Percentiles rank a stretch among this genome's conserved stretches.
Evolutionary conservation across 1,140 invertebrate genomes (phyloP).

Genomic region (Drosophila varians): DNA sequence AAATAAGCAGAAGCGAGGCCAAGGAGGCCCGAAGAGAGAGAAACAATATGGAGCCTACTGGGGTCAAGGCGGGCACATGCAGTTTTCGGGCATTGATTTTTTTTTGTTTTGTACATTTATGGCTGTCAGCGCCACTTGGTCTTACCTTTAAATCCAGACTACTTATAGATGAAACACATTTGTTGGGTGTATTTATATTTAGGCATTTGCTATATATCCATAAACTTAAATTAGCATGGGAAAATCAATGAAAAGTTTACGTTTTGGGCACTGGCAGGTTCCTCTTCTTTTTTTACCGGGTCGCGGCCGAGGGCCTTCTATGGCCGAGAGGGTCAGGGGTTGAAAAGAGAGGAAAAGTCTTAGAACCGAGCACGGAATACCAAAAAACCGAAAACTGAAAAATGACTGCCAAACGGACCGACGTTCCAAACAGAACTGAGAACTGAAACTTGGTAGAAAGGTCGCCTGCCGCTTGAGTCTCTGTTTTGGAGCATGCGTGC

Average conservation of each 20-base stretch:
- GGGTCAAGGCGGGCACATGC: conserved; percentile 51
- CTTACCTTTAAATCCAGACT: conserved; percentile 42
- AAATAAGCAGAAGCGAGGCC: not conserved
- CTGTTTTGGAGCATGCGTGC: conserved; percentile 62
- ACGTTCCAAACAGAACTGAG: conserved; percentile 69
- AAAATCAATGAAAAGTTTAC: conserved; percentile 63
- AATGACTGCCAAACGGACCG: conserved; percentile 55
- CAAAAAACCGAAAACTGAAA: conserved; percentile 63
- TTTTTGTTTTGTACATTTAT: not conserved
- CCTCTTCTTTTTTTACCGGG: conserved; percentile 45
- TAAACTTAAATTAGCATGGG: conserved; percentile 40
- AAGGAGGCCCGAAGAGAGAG: conserved; percentile 7
- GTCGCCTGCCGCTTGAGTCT: conserved; percentile 33
- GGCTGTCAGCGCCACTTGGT: not conserved
- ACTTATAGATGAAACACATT: conserved; percentile 52
- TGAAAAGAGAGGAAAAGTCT: conserved; percentile 32
- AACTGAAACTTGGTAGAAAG: conserved; percentile 20
- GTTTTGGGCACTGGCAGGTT: conserved; percentile 43
- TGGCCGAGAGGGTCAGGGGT: not conserved
- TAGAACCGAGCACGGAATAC: conserved; percentile 55
- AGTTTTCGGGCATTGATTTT: conserved; percentile 50
- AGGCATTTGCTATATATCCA: conserved; percentile 25
- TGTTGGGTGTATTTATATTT: conserved; percentile 36
- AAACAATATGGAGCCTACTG: conserved; percentile 26
- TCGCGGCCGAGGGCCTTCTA: conserved; percentile 8